phyloP scores from a whole-genome alignment of 2,113 vertebrate species.

The Onychostoma macrolepis region DNA sequence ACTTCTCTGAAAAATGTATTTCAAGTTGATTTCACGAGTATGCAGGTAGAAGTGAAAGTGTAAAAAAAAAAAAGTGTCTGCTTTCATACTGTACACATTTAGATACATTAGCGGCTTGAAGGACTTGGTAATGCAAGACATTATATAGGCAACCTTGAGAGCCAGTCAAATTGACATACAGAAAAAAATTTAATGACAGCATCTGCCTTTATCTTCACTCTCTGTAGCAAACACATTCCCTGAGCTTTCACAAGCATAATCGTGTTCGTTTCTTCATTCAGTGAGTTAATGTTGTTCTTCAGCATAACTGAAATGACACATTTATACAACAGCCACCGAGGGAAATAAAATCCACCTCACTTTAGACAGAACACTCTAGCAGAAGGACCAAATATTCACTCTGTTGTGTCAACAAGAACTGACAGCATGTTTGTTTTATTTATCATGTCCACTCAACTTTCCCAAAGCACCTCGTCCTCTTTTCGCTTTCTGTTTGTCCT shows the following conservation, averaged over 20 bases:
- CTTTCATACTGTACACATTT: slow-evolving; percentile 1
- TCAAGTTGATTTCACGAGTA: neutral
- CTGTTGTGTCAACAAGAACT: neutral
- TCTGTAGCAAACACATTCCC: neutral
- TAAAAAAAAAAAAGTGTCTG: neutral
- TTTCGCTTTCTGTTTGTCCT: neutral
- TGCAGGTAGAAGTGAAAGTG: neutral
- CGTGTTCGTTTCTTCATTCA: slow-evolving; percentile 9
- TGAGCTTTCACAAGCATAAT: neutral
- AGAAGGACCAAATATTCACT: slow-evolving; percentile 16
- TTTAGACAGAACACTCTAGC: too few species aligned
- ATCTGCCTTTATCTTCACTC: neutral
- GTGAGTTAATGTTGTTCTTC: neutral
- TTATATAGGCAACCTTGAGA: neutral
- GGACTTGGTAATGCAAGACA: neutral
- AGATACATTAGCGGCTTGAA: neutral
- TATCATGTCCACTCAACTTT: slow-evolving; percentile 5
- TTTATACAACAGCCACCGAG: slow-evolving; percentile 10
- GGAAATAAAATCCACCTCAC: slow-evolving; percentile 19
- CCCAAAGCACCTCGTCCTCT: slow-evolving; percentile 4
- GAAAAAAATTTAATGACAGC: neutral
- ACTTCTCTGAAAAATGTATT: neutral
- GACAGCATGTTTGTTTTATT: slow-evolving; percentile 44
- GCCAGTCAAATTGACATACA: neutral
- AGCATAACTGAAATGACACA: slow-evolving; percentile 8